Percentiles rank a stretch among this genome's conserved stretches.
phyloP scores from a whole-genome alignment of 2,113 vertebrate species.

The Elephantulus edwardii region DNA sequence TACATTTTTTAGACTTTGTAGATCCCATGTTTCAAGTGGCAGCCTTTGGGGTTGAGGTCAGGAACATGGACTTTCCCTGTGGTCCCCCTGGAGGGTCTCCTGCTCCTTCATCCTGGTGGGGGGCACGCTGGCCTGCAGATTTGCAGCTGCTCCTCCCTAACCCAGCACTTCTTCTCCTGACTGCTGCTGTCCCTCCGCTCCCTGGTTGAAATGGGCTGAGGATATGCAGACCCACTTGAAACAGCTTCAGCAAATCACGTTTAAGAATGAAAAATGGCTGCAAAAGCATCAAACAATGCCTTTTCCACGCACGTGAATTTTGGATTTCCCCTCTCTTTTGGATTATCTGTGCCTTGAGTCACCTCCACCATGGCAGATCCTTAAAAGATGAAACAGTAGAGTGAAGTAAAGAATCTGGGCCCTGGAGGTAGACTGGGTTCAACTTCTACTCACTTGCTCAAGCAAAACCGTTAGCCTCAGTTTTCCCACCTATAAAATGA shows the following conservation, averaged over 20 bases:
- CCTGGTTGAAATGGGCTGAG: not conserved
- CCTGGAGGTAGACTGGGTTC: not conserved
- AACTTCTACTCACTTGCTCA: not conserved
- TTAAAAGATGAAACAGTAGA: not conserved
- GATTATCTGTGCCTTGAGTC: not conserved
- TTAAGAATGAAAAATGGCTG: not conserved
- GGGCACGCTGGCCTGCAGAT: not conserved
- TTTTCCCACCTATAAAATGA: not conserved
- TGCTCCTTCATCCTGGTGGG: not conserved
- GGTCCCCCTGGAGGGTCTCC: not conserved
- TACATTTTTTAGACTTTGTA: too few relatives aligned
- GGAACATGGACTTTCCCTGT: not conserved
- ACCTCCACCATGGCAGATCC: too few relatives aligned
- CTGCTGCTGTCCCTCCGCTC: rapidly evolving
- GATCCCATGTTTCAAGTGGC: not conserved
- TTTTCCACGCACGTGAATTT: not conserved
- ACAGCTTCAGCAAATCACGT: not conserved
- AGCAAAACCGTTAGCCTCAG: not conserved
- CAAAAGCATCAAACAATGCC: not conserved
- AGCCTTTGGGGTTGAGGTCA: not conserved
- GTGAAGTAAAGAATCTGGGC: not conserved
- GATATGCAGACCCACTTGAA: not conserved
- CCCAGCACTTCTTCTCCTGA: too few relatives aligned
- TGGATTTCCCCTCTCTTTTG: not conserved
- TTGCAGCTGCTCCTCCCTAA: not conserved